These are phyloP conservation scores for Bombus consobrinus DNA, from an alignment of 1,140 invertebrate genomes.

Conservation along the genomic window DNA sequence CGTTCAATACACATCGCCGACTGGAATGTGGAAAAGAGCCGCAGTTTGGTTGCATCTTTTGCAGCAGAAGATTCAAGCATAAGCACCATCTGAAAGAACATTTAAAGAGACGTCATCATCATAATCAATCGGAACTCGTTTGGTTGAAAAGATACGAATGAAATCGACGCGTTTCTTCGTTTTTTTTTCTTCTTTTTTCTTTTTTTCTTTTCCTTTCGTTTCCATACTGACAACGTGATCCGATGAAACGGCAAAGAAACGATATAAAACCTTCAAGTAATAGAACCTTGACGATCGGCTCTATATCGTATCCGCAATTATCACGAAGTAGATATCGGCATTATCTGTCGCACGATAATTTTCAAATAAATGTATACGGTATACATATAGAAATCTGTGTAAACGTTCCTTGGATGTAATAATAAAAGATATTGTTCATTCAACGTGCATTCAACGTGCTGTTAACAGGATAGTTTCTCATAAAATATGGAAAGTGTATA, in stretches of 20 bases:
- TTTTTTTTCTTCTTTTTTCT: no score
- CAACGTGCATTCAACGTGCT: not conserved
- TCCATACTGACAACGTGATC: not conserved
- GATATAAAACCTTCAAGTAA: not conserved
- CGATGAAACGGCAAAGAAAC: not conserved
- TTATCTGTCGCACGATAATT: not conserved
- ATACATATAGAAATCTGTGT: not conserved
- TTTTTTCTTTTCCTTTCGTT: not conserved
- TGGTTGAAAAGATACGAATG: not conserved
- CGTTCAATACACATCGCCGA: constrained; percentile 79
- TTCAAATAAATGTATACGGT: not conserved
- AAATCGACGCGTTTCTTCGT: not conserved
- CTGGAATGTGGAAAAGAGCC: constrained; percentile 81
- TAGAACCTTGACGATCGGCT: not conserved
- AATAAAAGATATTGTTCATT: constrained; percentile 18
- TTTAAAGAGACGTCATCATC: constrained; percentile 22
- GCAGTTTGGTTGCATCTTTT: constrained; percentile 77
- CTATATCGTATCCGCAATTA: not conserved
- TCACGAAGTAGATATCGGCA: not conserved
- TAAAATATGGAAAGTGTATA: not conserved
- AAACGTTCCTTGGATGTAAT: not conserved
- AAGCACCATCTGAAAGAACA: constrained; percentile 76
- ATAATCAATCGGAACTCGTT: not conserved
- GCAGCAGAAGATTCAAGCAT: constrained; percentile 71
- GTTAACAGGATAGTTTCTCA: no score